These are phyloP conservation scores for Cephus runcator DNA, from an alignment of 2,888 invertebrate species.

Conservation along the genomic window DNA sequence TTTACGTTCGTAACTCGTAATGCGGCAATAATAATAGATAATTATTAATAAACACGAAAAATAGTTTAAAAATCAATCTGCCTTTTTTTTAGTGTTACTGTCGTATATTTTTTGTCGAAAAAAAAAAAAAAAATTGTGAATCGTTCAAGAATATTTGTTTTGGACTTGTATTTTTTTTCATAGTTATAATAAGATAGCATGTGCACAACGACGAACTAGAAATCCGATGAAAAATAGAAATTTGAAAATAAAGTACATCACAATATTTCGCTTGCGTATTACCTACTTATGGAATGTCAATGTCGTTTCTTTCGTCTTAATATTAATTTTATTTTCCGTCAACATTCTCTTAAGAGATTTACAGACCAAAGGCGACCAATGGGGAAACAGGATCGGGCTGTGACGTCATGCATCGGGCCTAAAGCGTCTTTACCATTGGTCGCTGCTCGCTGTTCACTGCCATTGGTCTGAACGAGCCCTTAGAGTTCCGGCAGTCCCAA, in stretches of 20 bases:
- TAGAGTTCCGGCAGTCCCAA: no score
- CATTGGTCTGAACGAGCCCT: not conserved
- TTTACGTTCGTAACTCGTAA: conserved; percentile 17
- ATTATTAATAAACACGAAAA: not conserved
- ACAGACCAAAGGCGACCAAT: not conserved
- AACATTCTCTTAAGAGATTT: not conserved
- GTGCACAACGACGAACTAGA: not conserved
- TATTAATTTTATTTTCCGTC: not conserved
- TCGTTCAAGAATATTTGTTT: not conserved
- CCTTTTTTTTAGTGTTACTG: not conserved
- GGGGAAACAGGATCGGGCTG: not conserved
- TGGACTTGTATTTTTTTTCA: not conserved
- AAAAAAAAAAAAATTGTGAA: not conserved
- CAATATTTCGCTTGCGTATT: not conserved
- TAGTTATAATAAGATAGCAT: not conserved
- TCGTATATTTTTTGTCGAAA: not conserved
- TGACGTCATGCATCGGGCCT: not conserved
- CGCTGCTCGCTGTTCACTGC: not conserved
- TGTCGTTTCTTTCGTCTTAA: not conserved
- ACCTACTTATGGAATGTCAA: not conserved
- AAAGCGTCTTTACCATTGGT: not conserved
- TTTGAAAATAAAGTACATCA: not conserved
- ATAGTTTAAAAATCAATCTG: not conserved
- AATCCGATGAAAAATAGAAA: not conserved
- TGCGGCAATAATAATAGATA: not conserved